These are phyloP conservation scores for Pardalotus punctatus DNA, from an alignment of 2,113 vertebrate genomes.

Conservation along the genomic window DNA sequence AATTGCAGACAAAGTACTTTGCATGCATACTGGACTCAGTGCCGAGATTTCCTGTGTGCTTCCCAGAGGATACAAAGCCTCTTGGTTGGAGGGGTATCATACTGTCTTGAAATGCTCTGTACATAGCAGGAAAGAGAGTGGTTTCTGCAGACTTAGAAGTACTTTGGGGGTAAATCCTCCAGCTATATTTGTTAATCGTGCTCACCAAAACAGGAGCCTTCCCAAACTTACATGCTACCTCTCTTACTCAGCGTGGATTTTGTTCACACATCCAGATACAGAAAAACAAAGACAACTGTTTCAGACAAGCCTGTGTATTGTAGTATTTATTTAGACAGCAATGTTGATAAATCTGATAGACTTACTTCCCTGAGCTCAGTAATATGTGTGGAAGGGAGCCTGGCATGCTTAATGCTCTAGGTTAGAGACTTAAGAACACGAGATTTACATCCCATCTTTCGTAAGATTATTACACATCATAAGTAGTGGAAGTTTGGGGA, in stretches of 20 bases:
- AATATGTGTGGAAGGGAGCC: background rate
- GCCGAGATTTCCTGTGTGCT: fast-evolving
- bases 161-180: background rate
- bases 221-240: background rate
- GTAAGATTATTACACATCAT: background rate
- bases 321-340: background rate
- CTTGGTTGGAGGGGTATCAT: background rate
- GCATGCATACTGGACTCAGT: background rate
- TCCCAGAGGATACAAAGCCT: background rate
- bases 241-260: background rate
- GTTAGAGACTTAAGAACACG: background rate
- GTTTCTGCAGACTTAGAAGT: background rate
- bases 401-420: background rate
- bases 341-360: background rate
- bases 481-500: background rate
- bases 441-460: background rate
- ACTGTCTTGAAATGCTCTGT: background rate
- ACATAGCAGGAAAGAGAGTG: background rate
- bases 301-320: background rate
- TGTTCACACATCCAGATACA: background rate
- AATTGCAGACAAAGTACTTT: background rate
- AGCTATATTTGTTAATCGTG: background rate
- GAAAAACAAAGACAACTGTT: background rate
- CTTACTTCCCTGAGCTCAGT: background rate
- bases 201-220: background rate